A percentile compares a stretch with the other conserved stretches of the same genome.
These are phyloP conservation scores for Ariopsis seemanni DNA, from an alignment of 2,113 vertebrate genomes.

Conservation along the genomic window DNA sequence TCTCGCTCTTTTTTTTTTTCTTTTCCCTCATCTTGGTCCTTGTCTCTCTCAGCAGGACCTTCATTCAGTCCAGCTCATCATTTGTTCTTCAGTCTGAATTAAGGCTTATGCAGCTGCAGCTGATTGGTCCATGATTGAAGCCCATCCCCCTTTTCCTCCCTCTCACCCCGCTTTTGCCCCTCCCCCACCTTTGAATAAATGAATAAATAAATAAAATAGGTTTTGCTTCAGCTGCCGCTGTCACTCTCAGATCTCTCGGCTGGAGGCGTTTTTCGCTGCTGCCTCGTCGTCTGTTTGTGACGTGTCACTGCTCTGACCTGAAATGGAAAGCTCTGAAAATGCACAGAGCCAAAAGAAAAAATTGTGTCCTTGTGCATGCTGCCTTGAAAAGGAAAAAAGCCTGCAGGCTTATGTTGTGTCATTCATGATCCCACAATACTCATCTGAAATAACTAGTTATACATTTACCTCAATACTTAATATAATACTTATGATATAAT, in stretches of 20 bases:
- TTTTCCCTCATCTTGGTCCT: not conserved
- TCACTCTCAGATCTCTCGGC: slow-evolving; percentile 24
- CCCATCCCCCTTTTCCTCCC: slow-evolving; percentile 19
- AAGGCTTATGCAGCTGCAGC: slow-evolving; percentile 9
- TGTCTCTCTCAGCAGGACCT: slow-evolving; percentile 56
- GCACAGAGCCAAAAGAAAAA: not conserved
- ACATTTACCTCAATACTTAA: not conserved
- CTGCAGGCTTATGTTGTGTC: not conserved
- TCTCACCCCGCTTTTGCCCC: not conserved
- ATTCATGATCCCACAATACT: not conserved
- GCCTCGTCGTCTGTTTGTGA: slow-evolving; percentile 21
- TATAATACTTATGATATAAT: not conserved
- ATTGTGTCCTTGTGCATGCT: not conserved
- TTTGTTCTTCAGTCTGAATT: slow-evolving; percentile 48
- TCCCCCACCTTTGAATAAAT: not conserved
- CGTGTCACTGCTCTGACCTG: not conserved
- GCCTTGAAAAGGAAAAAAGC: not conserved
- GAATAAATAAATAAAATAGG: not conserved
- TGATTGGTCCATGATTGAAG: slow-evolving; percentile 5
- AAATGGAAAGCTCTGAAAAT: not conserved
- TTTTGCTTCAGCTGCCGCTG: slow-evolving; percentile 20
- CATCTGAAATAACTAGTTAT: not conserved
- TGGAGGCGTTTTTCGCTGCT: slow-evolving; percentile 38
- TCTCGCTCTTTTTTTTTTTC: not conserved
- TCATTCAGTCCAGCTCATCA: slow-evolving; percentile 46